phyloP scores from a whole-genome alignment of 1,140 invertebrate genomes.

The Kradibia gibbosae region DNA sequence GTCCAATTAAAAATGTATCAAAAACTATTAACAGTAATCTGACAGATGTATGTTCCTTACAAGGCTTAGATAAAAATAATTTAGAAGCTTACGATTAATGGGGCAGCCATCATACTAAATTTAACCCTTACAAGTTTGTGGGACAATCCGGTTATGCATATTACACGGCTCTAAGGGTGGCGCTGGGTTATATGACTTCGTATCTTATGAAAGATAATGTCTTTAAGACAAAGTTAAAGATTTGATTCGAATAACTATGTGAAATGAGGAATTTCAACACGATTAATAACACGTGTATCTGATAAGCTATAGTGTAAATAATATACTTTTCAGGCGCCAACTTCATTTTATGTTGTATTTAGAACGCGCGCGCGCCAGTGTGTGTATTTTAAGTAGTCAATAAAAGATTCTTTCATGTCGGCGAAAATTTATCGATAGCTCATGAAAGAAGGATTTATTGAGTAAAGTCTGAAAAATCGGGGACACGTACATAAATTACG shows the following conservation, averaged over 20 bases:
- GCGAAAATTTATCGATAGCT: too few relatives aligned
- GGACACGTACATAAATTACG: too few relatives aligned
- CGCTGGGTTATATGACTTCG: slow-evolving; percentile 69
- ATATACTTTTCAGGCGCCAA: too few relatives aligned
- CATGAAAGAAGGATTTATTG: too few relatives aligned
- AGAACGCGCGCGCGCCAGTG: too few relatives aligned
- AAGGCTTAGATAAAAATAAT: background rate
- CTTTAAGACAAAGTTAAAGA: slow-evolving; percentile 66
- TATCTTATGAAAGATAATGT: slow-evolving; percentile 69
- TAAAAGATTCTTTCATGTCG: too few relatives aligned
- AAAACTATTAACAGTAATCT: background rate
- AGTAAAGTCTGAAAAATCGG: too few relatives aligned
- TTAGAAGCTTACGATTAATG: background rate
- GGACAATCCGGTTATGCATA: slow-evolving; percentile 73
- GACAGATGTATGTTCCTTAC: background rate
- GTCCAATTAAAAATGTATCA: too few relatives aligned
- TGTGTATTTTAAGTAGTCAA: too few relatives aligned
- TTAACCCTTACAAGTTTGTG: slow-evolving; percentile 72
- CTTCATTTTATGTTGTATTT: too few relatives aligned
- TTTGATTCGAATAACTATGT: slow-evolving; percentile 50
- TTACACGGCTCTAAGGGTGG: slow-evolving; percentile 63
- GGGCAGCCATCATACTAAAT: slow-evolving; percentile 59
- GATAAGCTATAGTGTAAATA: background rate
- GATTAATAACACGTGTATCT: background rate
- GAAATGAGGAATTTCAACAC: background rate